These are phyloP conservation scores for Dipodomys ordii DNA, from an alignment of 2,113 vertebrate genomes.

Conservation along the genomic window DNA sequence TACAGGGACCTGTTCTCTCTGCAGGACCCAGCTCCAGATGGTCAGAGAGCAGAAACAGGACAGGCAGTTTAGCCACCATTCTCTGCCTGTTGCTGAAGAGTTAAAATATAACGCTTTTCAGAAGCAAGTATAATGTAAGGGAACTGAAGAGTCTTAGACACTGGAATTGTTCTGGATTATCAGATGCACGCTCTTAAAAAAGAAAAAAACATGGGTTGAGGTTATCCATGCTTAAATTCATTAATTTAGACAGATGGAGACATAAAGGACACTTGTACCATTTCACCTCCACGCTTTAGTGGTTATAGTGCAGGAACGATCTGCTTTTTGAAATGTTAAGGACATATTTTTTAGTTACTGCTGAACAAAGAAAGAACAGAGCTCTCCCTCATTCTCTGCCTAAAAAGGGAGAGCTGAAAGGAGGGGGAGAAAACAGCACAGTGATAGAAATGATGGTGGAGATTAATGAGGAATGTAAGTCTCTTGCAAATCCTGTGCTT, in stretches of 20 bases:
- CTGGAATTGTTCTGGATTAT: neutral
- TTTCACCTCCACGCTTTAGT: conserved; percentile 68
- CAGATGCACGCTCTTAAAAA: neutral
- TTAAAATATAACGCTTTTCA: neutral
- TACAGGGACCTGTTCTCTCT: neutral
- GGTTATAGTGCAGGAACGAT: neutral
- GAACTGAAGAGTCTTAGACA: neutral
- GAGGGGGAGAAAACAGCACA: neutral
- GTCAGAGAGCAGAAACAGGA: neutral
- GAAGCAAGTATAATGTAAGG: neutral
- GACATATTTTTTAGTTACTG: conserved; percentile 76
- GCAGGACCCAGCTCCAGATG: conserved; percentile 37
- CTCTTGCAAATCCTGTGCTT: conserved; percentile 71
- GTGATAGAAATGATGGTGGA: conserved; percentile 59
- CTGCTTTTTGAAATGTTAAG: conserved; percentile 77
- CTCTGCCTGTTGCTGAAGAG: neutral
- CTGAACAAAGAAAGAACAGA: conserved; percentile 60
- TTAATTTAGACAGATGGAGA: conserved; percentile 64
- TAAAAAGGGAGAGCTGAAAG: neutral
- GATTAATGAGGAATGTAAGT: conserved; percentile 71
- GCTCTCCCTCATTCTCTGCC: neutral
- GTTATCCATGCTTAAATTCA: conserved; percentile 45
- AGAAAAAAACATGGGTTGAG: neutral
- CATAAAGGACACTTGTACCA: conserved; percentile 30
- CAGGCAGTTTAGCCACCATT: neutral